Percentiles rank a stretch among this genome's conserved stretches.
Conservation (phyloP, 2,888 invertebrate genomes). For the Eristalis pertinax region DNA sequence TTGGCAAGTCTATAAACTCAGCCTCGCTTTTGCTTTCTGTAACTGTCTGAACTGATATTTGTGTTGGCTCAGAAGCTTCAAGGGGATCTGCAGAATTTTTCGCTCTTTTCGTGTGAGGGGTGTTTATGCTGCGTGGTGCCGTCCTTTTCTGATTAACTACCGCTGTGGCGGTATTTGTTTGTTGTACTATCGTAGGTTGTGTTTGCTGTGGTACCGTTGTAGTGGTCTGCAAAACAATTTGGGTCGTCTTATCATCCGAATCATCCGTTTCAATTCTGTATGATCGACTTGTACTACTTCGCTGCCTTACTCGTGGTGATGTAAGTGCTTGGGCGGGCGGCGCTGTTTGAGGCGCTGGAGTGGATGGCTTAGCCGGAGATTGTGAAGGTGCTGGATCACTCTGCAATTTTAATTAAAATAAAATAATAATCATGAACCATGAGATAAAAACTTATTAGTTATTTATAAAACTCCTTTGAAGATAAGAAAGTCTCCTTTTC, state of each 20-base stretch:
- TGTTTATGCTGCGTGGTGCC: constrained; percentile 78
- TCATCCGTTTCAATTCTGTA: constrained; percentile 86
- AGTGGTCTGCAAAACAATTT: constrained; percentile 82
- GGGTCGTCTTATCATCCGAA: constrained; percentile 83
- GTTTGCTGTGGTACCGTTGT: constrained; percentile 77
- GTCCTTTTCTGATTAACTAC: constrained; percentile 79
- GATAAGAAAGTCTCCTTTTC: neutral
- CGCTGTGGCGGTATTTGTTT: constrained; percentile 76
- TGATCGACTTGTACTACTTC: constrained; percentile 77
- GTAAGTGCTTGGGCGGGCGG: constrained; percentile 75
- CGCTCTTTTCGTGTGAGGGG: constrained; percentile 77
- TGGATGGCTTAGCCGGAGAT: constrained; percentile 86
- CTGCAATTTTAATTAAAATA: constrained; percentile 78
- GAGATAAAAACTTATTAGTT: too few relatives aligned
- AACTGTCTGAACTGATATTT: constrained; percentile 83
- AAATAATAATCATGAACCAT: too few relatives aligned
- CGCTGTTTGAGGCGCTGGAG: constrained; percentile 83
- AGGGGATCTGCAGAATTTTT: constrained; percentile 83
- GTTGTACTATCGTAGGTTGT: constrained; percentile 73
- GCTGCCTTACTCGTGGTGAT: constrained; percentile 78
- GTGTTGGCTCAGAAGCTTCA: constrained; percentile 84
- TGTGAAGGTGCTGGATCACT: constrained; percentile 86
- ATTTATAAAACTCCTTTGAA: too few relatives aligned
- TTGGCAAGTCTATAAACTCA: constrained; percentile 82
- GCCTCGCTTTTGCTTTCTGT: constrained; percentile 78